These are phyloP conservation scores for Hemiprocne comata DNA, from an alignment of 2,113 vertebrate genomes.

Conservation along the genomic window DNA sequence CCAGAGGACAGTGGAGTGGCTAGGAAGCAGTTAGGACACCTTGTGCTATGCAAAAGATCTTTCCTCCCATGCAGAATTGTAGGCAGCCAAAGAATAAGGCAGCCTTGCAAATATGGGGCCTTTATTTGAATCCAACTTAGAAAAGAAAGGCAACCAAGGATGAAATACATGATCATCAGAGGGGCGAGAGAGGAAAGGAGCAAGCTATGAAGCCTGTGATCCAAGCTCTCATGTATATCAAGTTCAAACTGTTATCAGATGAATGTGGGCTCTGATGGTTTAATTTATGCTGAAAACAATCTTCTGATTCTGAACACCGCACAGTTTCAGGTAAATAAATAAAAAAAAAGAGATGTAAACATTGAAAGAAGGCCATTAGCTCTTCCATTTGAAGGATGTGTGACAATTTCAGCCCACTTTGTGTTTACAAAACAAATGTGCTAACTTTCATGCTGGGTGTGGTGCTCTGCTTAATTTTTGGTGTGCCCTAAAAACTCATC, in stretches of 20 bases:
- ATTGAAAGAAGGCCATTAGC: background rate
- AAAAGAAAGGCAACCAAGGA: background rate
- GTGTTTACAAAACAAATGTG: background rate
- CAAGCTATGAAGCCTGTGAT: background rate
- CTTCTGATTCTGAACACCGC: background rate
- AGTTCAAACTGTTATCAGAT: background rate
- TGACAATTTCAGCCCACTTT: background rate
- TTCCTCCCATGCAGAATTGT: background rate
- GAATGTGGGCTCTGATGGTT: background rate
- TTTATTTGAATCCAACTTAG: background rate
- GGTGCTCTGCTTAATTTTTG: background rate
- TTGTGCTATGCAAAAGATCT: rapidly evolving
- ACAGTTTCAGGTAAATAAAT: background rate
- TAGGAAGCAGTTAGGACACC: background rate
- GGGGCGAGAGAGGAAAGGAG: background rate
- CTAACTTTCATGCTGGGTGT: background rate
- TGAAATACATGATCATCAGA: background rate
- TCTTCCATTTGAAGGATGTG: background rate
- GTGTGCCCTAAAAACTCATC: background rate
- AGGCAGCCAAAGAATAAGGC: background rate
- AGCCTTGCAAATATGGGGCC: background rate
- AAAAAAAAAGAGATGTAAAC: background rate
- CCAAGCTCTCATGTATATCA: background rate
- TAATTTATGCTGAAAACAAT: background rate
- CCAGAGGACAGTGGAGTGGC: background rate